Conservation (phyloP, 2,888 invertebrate genomes). For the Leptopilina syphax region DNA sequence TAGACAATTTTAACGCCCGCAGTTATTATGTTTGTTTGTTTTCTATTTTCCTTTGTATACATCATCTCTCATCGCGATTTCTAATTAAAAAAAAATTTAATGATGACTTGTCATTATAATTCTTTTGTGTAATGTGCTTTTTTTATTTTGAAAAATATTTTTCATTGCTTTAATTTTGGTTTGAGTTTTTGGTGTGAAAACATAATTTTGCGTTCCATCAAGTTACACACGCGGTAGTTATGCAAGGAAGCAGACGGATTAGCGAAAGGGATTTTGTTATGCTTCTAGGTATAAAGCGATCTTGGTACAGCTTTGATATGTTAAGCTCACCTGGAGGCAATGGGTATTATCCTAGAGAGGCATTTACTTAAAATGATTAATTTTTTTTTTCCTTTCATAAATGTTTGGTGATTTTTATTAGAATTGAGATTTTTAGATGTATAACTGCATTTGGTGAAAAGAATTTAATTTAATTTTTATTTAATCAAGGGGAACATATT, state of each 20-base stretch:
- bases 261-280: slow-evolving; percentile 5
- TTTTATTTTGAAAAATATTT: no score
- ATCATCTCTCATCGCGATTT: not conserved
- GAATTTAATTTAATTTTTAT: no score
- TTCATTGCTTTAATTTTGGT: no score
- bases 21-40: not conserved
- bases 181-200: slow-evolving; percentile 21
- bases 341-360: not conserved
- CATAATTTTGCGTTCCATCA: slow-evolving; percentile 23
- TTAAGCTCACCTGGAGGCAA: slow-evolving; percentile 23
- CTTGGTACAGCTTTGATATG: slow-evolving; percentile 15
- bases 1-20: not conserved
- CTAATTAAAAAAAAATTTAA: slow-evolving; percentile 1
- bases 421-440: not conserved
- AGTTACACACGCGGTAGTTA: slow-evolving; percentile 25
- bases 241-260: slow-evolving; percentile 24
- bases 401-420: not conserved
- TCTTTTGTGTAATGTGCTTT: no score
- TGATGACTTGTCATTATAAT: no score
- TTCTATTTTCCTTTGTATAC: not conserved
- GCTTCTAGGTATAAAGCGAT: slow-evolving; percentile 26
- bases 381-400: not conserved
- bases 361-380: slow-evolving; percentile 3
- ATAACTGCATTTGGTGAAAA: not conserved
- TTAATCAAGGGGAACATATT: no score